Conservation (phyloP, 2,797 vertebrate genomes). For the Tarsius wallacei region DNA sequence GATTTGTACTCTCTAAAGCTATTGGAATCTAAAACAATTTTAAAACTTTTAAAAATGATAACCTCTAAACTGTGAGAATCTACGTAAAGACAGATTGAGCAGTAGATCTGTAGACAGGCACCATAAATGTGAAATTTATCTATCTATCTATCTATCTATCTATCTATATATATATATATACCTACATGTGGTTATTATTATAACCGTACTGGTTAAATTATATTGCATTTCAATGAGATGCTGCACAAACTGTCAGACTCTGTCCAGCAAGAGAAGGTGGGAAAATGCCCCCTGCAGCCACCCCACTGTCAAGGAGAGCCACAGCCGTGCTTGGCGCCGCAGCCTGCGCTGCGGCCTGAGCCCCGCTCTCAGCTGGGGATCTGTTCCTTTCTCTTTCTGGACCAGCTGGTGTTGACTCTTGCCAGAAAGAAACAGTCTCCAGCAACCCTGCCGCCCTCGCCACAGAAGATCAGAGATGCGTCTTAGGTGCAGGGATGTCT, state of each 20-base stretch:
- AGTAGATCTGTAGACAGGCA: neutral
- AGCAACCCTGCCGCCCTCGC: neutral
- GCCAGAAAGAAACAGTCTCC: conserved; percentile 29
- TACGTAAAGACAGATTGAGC: neutral
- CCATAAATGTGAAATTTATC: neutral
- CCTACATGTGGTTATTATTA: neutral
- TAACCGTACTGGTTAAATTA: neutral
- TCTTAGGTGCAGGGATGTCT: neutral
- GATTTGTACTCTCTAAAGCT: too few relatives aligned
- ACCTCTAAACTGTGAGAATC: neutral
- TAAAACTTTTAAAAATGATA: neutral
- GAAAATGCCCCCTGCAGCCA: neutral
- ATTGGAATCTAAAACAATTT: too few relatives aligned
- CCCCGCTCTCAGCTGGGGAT: fast-evolving
- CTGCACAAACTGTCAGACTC: neutral
- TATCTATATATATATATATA: too few relatives aligned
- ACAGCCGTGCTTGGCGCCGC: neutral
- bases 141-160: too few relatives aligned
- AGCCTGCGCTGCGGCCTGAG: neutral
- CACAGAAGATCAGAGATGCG: neutral
- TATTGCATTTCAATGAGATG: neutral
- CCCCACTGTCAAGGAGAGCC: neutral
- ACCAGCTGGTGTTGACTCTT: neutral
- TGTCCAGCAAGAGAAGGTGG: neutral
- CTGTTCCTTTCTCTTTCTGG: neutral